Conservation (phyloP, 2,797 vertebrate species). For the Tadarida brasiliensis region DNA sequence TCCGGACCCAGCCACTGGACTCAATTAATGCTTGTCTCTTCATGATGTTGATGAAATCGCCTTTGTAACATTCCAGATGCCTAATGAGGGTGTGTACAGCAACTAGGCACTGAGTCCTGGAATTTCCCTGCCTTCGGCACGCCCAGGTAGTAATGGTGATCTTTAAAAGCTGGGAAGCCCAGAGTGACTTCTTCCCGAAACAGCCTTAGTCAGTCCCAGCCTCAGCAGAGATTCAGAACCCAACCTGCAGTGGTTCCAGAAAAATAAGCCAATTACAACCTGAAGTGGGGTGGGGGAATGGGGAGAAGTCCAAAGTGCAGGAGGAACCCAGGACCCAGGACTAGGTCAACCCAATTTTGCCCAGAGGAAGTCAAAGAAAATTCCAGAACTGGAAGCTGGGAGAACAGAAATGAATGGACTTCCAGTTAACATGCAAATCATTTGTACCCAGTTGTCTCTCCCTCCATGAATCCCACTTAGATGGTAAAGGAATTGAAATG, state of each 20-base stretch:
- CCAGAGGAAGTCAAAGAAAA: neutral
- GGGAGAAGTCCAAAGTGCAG: neutral
- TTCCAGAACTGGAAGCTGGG: neutral
- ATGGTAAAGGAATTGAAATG: neutral
- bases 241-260: neutral
- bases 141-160: slow-evolving; percentile 50
- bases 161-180: slow-evolving; percentile 76
- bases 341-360: neutral
- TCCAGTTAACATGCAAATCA: neutral
- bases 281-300: fast-evolving
- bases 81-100: slow-evolving; percentile 67
- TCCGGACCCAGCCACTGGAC: neutral
- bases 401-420: neutral
- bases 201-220: neutral
- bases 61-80: slow-evolving; percentile 74
- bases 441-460: neutral
- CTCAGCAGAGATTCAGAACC: slow-evolving; percentile 20
- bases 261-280: neutral
- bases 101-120: slow-evolving; percentile 9
- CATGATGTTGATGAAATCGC: slow-evolving; percentile 65
- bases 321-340: neutral
- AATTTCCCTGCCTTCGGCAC: slow-evolving; percentile 46
- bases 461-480: no score
- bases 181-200: slow-evolving; percentile 67
- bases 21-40: slow-evolving; percentile 66